Evolutionary conservation across 2,113 vertebrate genomes (phyloP), one percentile per base, ranked within the genome.

Genomic region (Amblyopsis rosae): DNA sequence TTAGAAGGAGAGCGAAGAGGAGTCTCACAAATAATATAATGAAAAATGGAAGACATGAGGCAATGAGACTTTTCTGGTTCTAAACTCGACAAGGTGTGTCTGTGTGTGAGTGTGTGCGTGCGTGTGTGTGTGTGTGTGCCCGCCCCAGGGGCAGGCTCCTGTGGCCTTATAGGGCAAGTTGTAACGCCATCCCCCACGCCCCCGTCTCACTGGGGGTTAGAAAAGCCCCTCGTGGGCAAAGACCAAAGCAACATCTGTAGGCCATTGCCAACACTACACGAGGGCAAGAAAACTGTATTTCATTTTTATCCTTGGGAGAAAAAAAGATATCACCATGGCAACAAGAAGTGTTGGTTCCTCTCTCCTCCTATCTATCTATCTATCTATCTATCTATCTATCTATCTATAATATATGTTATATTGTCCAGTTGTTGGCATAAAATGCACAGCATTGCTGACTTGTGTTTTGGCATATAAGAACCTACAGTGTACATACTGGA

Each of bases 41-140:
- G 84, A 86, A 87, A 84, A 89, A 87, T 86, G 86, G 80, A 90
- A 87, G 81, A 82, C 82, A 85, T 49, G 66, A 82, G 79, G 74
- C 87, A 85, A 89, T 85, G 84, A 89, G 89, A 90, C 79, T 87
- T 77, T 74, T 69, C 53, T 59, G 58, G 77, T 54, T 75, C 75
- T 84, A 76, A 13, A 72, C 72, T 62, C 8, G 10, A 68, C 72
- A 81, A 80, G 76, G 81, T 79, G 49, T 72, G 80, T 50, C 19
- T 69, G 72, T 81, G 70, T 69, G 57, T 59, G 2, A n/a, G n/a
- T 41, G 58, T 3, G 48, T 49, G 48, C 3, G 48, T 49, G 48
- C 3, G 3, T 49, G 48, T 49, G 48, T 12, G 48, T 49, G 48
- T 49, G 48, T 49, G 48, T 3, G 56, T 17, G 56, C 3, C 6